Percentiles rank a stretch among this genome's conserved stretches.
Conservation (phyloP, 2,113 vertebrate species). For the Grallaria varia region DNA sequence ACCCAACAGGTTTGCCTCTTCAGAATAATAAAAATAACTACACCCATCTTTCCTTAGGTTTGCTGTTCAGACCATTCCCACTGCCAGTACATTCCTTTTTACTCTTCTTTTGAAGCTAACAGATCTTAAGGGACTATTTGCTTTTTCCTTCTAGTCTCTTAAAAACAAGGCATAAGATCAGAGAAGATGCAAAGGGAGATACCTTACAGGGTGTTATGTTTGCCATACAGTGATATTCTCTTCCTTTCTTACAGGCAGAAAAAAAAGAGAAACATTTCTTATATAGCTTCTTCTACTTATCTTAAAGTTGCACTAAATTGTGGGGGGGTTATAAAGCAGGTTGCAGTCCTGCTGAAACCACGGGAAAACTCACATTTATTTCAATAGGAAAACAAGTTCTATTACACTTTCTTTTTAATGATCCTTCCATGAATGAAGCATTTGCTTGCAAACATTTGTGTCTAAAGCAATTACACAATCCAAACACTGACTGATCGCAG, state of each 20-base stretch:
- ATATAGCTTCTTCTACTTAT: not conserved
- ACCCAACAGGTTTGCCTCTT: not conserved
- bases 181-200: not conserved
- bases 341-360: not conserved
- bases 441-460: slow-evolving; percentile 10
- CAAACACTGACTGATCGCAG: not conserved
- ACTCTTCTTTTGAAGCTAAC: slow-evolving; percentile 7
- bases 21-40: slow-evolving; percentile 35
- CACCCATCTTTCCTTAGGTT: not conserved
- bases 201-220: not conserved
- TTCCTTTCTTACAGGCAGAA: not conserved
- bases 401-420: not conserved
- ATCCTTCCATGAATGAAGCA: not conserved
- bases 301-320: not conserved
- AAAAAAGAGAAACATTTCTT: not conserved
- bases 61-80: slow-evolving; percentile 4
- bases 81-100: not conserved
- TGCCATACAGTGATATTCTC: not conserved
- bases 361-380: not conserved
- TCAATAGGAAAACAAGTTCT: not conserved
- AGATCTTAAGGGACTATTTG: not conserved
- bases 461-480: slow-evolving; percentile 1
- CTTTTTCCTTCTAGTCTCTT: not conserved
- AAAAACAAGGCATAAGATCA: slow-evolving; percentile 17
- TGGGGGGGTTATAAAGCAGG: not conserved